phyloP scores from a whole-genome alignment of 2,797 vertebrate genomes.

The Adrianichthys oophorus region DNA sequence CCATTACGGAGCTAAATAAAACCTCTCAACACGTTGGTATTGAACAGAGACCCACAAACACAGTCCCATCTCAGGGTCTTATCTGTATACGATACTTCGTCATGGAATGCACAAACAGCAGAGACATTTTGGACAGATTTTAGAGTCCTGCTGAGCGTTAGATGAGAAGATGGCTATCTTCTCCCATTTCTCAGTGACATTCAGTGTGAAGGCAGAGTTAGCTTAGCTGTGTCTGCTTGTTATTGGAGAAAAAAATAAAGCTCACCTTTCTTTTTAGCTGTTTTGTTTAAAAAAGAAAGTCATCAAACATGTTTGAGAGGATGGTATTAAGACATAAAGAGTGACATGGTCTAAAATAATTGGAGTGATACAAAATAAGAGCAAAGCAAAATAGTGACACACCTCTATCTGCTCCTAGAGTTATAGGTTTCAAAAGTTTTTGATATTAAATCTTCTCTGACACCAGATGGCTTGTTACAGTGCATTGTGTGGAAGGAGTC shows the following conservation, averaged over 20 bases:
- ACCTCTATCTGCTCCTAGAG: constrained; percentile 1
- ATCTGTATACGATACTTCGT: not conserved
- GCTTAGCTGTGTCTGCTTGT: not conserved
- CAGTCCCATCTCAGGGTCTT: constrained; percentile 1
- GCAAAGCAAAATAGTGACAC: constrained; percentile 4
- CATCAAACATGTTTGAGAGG: too few relatives aligned
- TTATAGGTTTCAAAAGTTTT: constrained; percentile 10
- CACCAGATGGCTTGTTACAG: constrained; percentile 16
- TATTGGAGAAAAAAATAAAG: constrained; percentile 1
- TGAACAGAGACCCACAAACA: constrained; percentile 21
- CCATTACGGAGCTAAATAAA: constrained; percentile 54
- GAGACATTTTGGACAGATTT: not conserved
- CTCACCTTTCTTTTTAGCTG: not conserved
- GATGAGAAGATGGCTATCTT: constrained; percentile 1
- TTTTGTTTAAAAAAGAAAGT: too few relatives aligned
- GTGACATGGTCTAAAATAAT: not conserved
- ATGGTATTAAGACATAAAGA: not conserved
- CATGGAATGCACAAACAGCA: not conserved
- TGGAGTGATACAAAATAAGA: not conserved
- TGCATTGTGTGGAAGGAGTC: not conserved
- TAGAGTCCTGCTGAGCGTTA: not conserved
- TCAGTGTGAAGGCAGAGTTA: not conserved
- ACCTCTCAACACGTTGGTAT: constrained; percentile 17
- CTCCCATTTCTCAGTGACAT: not conserved
- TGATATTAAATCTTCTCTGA: constrained; percentile 15